A percentile compares a stretch with the other conserved stretches of the same genome.
phyloP scores from a whole-genome alignment of 2,113 vertebrate genomes.

The Crotalus helleri region DNA sequence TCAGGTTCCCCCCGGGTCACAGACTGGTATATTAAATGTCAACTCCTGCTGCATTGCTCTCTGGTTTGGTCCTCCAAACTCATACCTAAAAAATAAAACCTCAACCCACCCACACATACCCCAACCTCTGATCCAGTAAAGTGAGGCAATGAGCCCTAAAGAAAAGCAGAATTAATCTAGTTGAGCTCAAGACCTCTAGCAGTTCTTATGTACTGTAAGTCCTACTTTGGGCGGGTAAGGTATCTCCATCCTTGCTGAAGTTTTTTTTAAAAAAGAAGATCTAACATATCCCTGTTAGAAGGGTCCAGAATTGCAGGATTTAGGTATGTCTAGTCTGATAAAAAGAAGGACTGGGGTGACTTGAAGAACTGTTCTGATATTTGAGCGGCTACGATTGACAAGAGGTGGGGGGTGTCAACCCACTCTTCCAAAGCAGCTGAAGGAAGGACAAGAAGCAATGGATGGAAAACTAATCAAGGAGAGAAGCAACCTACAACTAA shows the following conservation, averaged over 20 bases:
- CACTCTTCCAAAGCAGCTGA: background rate
- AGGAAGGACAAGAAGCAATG: background rate
- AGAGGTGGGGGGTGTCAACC: background rate
- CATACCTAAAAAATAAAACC: background rate
- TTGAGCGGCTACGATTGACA: background rate
- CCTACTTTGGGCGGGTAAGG: background rate
- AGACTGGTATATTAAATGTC: slow-evolving; percentile 65
- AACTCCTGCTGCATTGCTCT: slow-evolving; percentile 27
- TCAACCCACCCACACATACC: background rate
- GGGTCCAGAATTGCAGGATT: background rate
- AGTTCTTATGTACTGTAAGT: background rate
- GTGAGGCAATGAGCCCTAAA: background rate
- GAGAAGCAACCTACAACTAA: background rate
- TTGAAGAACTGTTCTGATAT: background rate
- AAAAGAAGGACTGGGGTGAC: background rate
- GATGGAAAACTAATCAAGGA: background rate
- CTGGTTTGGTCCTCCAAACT: slow-evolving; percentile 15
- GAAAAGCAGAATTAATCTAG: slow-evolving; percentile 12
- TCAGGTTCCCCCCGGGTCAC: slow-evolving; percentile 67
- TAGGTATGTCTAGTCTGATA: background rate
- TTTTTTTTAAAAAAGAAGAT: background rate
- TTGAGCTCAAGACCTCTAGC: background rate
- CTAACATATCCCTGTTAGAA: background rate
- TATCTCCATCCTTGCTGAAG: background rate
- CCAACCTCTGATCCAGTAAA: slow-evolving; percentile 21